Base-by-base conservation (phyloP, 2,888 invertebrate genomes). In the Lordiphosa fenestrarum region DNA sequence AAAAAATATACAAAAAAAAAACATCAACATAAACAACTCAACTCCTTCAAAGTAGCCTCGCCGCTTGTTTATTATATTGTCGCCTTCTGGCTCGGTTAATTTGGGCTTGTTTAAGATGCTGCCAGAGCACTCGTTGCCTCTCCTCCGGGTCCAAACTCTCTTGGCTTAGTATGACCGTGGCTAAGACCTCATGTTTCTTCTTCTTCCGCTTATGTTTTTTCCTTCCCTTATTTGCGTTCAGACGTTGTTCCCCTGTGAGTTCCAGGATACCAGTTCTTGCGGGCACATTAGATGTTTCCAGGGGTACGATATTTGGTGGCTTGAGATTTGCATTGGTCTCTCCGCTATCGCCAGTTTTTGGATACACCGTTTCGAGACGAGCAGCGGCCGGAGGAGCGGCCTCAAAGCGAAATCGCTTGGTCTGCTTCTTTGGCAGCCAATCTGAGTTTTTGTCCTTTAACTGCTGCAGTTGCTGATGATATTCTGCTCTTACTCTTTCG, bases 401-500 rank as follows among this genome's bases (percentile, higher is more conserved):
- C n/a, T 60, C 64, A 15, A 4, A 19, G 19, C 53, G 49, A 2
- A 47, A 50, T 10, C 64, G 51, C 35, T 71, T 71, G 2, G 33
- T 7, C n/a, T 76, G 63, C 2, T 5, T 6, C 2, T 10, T 30
- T 3, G 42, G 19, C 3, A 49, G 10, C 25, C 35, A 6, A 9
- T 44, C 33, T 7, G 1, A 19, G 2, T 40, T 19, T 19, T 19
- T 35, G 0, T 33, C 33, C 35, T 10, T 40, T 15, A 51, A 10
- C 37, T 48, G 36, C 6, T 47, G 44, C 0, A 51, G 36, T 15
- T 25, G 19, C 6, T 10, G 42, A 13, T 59, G 51, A 10, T 73
- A 47, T 50, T 77, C 76, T 19, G 66, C 53, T 5, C 55, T 70
- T 10, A 77, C 78, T n/a, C 66, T 77, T 4, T 59, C 49, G 46